Evolutionary conservation across 2,888 invertebrate species (phyloP).

Genomic region (Dione vanillae): DNA sequence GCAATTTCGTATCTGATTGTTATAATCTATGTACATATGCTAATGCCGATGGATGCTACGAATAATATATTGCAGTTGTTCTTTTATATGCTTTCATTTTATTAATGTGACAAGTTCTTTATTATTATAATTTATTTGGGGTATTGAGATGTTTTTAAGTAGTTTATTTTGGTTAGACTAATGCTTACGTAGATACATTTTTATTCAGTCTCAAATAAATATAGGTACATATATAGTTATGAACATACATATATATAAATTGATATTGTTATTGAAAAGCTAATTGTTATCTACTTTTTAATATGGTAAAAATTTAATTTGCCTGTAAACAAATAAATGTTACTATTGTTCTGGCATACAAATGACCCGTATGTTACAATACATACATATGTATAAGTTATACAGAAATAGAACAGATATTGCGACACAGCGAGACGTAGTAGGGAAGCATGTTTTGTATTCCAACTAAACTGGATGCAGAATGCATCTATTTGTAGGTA

Average conservation of each 20-base stretch:
- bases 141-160: conserved; percentile 12
- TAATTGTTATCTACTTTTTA: neutral
- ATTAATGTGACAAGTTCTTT: conserved; percentile 34
- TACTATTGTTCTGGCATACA: conserved; percentile 41
- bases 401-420: conserved; percentile 58
- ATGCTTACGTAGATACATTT: neutral
- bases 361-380: conserved; percentile 44
- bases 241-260: neutral
- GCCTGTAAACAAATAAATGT: neutral
- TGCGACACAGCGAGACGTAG: conserved; percentile 55
- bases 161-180: conserved; percentile 9
- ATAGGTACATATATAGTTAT: neutral
- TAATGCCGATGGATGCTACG: conserved; percentile 26
- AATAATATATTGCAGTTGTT: conserved; percentile 24
- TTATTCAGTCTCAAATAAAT: neutral
- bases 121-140: conserved; percentile 24
- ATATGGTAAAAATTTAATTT: conserved; percentile 11
- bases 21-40: conserved; percentile 33
- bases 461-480: conserved; percentile 54
- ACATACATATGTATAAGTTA: conserved; percentile 49
- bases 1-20: conserved; percentile 32
- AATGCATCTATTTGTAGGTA: conserved; percentile 47
- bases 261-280: neutral
- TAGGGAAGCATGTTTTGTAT: conserved; percentile 58
- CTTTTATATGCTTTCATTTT: conserved; percentile 28